Conservation (phyloP, 2,797 vertebrate genomes). For the Pseudochirops corinnae region DNA sequence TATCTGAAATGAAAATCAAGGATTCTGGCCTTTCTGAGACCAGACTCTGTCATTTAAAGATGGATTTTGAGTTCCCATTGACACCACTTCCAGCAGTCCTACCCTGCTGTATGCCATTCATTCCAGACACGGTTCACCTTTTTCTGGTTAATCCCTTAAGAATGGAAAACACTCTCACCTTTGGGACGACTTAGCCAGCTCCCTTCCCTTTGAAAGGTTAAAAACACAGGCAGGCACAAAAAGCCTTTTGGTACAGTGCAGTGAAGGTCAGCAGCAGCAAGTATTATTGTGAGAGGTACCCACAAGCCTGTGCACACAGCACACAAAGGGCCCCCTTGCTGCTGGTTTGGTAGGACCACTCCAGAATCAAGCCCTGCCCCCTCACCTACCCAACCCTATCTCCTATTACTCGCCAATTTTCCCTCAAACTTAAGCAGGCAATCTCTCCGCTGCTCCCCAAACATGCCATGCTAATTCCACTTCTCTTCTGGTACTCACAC, state of each 20-base stretch:
- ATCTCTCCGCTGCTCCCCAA: not conserved
- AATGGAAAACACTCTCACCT: conserved; percentile 50
- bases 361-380: not conserved
- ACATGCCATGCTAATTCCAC: not conserved
- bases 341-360: not conserved
- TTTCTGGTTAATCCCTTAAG: conserved; percentile 51
- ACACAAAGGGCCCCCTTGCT: not conserved
- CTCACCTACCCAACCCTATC: not conserved
- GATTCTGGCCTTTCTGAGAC: conserved; percentile 19
- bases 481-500: not conserved
- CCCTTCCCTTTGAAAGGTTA: conserved; percentile 59
- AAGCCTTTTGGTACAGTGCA: not conserved
- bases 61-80: fast-evolving
- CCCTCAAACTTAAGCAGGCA: too few species aligned
- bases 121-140: not conserved
- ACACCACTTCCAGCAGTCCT: not conserved
- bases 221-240: conserved; percentile 63
- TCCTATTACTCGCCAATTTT: not conserved
- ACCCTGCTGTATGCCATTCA: fast-evolving
- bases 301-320: not conserved
- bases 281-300: not conserved
- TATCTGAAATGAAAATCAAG: conserved; percentile 22
- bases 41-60: fast-evolving
- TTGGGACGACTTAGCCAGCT: conserved; percentile 25
- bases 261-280: conserved; percentile 27